Percentiles rank a stretch among this genome's conserved stretches.
phyloP scores from a whole-genome alignment of 1,140 invertebrate genomes.

The Zaprionus inermis region DNA sequence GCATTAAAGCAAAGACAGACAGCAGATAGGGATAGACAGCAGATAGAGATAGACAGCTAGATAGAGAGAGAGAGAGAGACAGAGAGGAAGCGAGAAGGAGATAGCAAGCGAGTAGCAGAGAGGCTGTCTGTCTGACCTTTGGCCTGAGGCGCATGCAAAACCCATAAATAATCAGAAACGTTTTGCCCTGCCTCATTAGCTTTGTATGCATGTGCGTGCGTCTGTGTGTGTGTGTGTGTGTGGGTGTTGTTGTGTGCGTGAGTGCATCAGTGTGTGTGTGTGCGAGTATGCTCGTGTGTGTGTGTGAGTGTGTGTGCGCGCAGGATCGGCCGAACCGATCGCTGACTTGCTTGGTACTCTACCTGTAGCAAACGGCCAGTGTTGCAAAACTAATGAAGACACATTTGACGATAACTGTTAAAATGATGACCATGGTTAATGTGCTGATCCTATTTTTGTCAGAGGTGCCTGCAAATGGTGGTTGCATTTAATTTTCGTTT shows the following conservation, averaged over 20 bases:
- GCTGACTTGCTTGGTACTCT: constrained; percentile 86
- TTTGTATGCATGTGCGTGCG: constrained; percentile 28
- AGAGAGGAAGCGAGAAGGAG: not conserved
- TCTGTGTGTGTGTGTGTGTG: constrained; percentile 10
- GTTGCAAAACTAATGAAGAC: constrained; percentile 97
- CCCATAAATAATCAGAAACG: not conserved
- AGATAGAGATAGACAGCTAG: not conserved
- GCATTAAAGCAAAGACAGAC: not conserved
- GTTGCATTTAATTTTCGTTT: constrained; percentile 67
- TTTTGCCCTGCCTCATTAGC: not conserved
- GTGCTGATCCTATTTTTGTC: constrained; percentile 93
- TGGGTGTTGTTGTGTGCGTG: constrained; percentile 4
- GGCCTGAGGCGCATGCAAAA: constrained; percentile 22
- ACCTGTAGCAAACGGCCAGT: constrained; percentile 98
- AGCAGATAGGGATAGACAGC: not conserved
- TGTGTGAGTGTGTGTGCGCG: constrained; percentile 15
- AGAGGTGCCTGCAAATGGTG: constrained; percentile 88
- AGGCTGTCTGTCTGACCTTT: constrained; percentile 28
- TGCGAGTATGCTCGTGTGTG: constrained; percentile 25
- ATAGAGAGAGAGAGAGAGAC: not conserved
- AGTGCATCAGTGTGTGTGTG: constrained; percentile 17
- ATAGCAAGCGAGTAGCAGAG: not conserved
- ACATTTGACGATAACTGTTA: constrained; percentile 95
- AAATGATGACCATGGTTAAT: constrained; percentile 94
- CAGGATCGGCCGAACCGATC: constrained; percentile 37